These are phyloP conservation scores for Electrophaes corylata DNA, from an alignment of 2,888 invertebrate genomes.

Conservation along the genomic window DNA sequence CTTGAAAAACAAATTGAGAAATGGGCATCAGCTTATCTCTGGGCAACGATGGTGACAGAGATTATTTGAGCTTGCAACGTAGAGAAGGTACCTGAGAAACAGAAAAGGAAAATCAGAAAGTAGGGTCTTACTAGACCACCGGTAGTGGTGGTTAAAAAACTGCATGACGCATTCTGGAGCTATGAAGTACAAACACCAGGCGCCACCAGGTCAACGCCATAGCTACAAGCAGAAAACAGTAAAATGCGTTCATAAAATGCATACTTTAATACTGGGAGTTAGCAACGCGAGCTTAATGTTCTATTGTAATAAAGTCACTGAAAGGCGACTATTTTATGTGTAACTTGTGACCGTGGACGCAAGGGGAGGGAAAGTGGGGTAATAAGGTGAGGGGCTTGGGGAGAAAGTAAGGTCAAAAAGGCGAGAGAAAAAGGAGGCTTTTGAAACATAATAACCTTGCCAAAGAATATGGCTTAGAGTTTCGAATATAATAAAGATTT, in stretches of 20 bases:
- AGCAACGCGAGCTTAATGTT: constrained; percentile 33
- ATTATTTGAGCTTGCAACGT: too few species aligned
- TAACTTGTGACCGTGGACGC: background rate
- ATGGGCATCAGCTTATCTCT: too few species aligned
- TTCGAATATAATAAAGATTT: too few species aligned
- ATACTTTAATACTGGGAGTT: constrained; percentile 28
- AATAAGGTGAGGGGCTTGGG: background rate
- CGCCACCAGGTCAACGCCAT: constrained; percentile 25
- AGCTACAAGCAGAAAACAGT: constrained; percentile 17
- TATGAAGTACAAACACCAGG: background rate
- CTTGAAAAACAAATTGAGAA: too few species aligned
- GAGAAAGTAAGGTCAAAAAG: background rate
- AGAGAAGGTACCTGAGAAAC: too few species aligned
- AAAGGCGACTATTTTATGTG: constrained; percentile 18
- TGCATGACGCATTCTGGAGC: background rate
- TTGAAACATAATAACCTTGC: too few species aligned
- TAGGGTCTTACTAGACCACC: background rate
- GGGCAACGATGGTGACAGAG: too few species aligned
- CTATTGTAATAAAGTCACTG: constrained; percentile 35
- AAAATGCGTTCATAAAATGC: constrained; percentile 33
- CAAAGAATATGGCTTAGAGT: too few species aligned
- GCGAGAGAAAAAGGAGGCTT: background rate
- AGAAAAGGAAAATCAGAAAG: background rate
- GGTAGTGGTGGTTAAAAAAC: background rate
- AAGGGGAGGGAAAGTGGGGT: background rate